Percentiles rank a stretch among this genome's conserved stretches.
Conservation (phyloP, 2,113 vertebrate species). For the Zapornia atra region DNA sequence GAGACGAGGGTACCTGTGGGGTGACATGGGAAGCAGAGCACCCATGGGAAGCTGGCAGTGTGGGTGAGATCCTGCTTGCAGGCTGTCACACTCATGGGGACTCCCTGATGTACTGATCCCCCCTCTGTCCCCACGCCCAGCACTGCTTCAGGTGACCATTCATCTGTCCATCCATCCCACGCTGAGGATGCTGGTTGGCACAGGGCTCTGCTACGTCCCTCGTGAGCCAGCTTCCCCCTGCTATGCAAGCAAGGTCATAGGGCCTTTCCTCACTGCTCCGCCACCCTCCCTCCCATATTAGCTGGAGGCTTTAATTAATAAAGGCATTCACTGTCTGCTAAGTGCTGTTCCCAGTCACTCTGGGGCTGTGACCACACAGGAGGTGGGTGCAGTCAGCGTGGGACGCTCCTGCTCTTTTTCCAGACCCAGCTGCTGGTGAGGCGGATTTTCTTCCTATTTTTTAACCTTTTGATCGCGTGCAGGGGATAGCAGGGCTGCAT, state of each 20-base stretch:
- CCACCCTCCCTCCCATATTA: not conserved
- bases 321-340: not conserved
- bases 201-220: not conserved
- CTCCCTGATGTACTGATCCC: accelerated
- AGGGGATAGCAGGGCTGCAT: not conserved
- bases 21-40: not conserved
- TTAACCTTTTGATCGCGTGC: not conserved
- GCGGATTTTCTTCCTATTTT: not conserved
- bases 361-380: not conserved
- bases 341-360: not conserved
- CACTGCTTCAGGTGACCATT: not conserved
- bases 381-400: not conserved
- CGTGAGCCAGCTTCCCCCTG: not conserved
- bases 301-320: constrained; percentile 57
- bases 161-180: accelerated
- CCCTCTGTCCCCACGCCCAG: accelerated
- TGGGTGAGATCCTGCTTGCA: not conserved
- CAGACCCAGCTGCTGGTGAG: not conserved
- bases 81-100: not conserved
- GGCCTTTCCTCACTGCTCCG: not conserved
- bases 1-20: accelerated
- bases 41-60: not conserved
- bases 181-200: not conserved
- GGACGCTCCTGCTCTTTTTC: not conserved
- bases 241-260: not conserved